Evolutionary conservation across 2,113 vertebrate genomes (phyloP), one percentile per base, ranked within the genome.

Genomic region (Progne subis): DNA sequence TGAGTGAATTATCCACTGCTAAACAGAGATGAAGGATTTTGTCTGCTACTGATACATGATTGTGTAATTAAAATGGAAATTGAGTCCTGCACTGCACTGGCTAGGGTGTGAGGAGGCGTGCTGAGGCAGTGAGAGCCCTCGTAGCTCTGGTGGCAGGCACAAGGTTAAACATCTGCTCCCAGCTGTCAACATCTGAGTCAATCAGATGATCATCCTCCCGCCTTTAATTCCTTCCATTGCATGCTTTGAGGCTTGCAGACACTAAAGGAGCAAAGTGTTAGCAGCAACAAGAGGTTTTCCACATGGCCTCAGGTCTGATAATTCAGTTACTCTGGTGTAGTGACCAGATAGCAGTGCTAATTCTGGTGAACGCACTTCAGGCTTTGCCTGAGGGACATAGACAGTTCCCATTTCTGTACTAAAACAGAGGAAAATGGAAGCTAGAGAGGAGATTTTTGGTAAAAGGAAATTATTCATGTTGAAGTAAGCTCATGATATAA

Each of bases 41-140:
- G 92, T 83, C 85, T 75, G 15, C 75, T 56, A 25, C 59, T 69
- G 86, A 96, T 96, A 97, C 93, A 83, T 75, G 49, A 85, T 55
- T 37, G 31, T 78, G 68, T 78, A 95, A 96, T 96, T 97, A 96
- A 96, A 95, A 86, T 56, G 87, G 63, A 96, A 93, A 95, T 96
- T 44, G 82, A 70, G 61, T 79, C 81, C n/a, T n/a, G 49, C 2
- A 11, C 44, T 67, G 63, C 56, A 57, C 15, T 78, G 86, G 16
- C 39, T 85, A 23, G 77, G 25, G 19, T 65, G 47, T 63, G 82
- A 82, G 68, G 24, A 77, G 46, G 23, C 31, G n/a, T 10, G 9
- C 37, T 81, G 71, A 64, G 61, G 55, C 24, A 13, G 3, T 31
- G 24, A 0, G 1, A 87, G 31, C 39, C 26, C 61, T 74, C 44